Evolutionary conservation across 2,888 invertebrate genomes (phyloP), one percentile per base, ranked within the genome.

Genomic region (Trichacis sp.): DNA sequence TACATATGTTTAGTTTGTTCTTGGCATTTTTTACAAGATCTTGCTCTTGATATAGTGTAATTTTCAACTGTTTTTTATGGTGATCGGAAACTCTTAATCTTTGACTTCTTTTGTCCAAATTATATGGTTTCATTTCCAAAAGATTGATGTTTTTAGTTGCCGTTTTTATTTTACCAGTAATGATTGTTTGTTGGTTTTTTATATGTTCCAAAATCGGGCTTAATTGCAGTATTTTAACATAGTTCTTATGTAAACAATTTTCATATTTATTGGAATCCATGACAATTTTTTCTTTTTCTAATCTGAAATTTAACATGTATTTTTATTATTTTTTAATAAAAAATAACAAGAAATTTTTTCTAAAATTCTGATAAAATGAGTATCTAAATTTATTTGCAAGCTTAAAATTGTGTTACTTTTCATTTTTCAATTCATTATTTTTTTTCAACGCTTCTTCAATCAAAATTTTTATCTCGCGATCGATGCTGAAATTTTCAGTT

Each of bases 401-500:
- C n/a, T 12, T 40, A 19, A 15, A 30, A 24, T 40, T 48, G 12
- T 19, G n/a, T 55, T 56, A 63, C 63, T 49, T 49, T 53, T 42
- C 45, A 6, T 40, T 33, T 49, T 45, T 9, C 11, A 63, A 17
- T n/a, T 20, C 11, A 14, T 24, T 19, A 5, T 12, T 54, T 49
- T 47, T 54, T 63, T 0, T 15, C 20, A 43, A 69, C 38, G 40
- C 46, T 43, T 36, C 20, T n/a, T 14, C 40, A 15, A 38, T 4
- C 24, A 64, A 33, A 20, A 40, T 11, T 11, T 18, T 52, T 9
- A 76, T 58, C 69, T 81, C 77, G 53, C 71, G 73, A 42, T 72
- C 72, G 5, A 83, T 63, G 30, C 72, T 68, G 50, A 80, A 70
- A 72, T 80, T 83, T 58, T 82, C 79, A 5, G 73, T 68, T 51